Conservation (phyloP, 2,113 vertebrate species). For the Nyctibius bracteatus region DNA sequence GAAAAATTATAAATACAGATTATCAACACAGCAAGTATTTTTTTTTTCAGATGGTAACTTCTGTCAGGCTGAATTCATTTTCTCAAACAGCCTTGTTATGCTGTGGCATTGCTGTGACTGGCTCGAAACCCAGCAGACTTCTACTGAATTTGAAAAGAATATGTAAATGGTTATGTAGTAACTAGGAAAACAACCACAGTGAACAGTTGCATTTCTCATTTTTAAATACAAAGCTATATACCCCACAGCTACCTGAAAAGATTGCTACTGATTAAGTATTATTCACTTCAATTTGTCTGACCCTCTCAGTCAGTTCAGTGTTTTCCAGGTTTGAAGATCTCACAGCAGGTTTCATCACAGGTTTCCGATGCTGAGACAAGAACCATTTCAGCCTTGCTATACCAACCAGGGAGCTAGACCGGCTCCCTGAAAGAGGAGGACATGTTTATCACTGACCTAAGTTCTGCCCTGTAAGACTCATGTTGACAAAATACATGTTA, state of each 20-base stretch:
- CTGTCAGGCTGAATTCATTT: not conserved
- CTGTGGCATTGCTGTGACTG: not conserved
- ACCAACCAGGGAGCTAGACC: not conserved
- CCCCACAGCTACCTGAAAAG: not conserved
- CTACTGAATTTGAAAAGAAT: not conserved
- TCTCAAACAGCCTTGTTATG: not conserved
- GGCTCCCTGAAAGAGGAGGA: not conserved
- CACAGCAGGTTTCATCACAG: not conserved
- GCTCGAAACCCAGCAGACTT: not conserved
- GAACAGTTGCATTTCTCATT: not conserved
- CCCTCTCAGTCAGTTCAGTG: fast-evolving
- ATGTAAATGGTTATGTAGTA: not conserved
- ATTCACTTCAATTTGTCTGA: not conserved
- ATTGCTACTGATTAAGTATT: not conserved
- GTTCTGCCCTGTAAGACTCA: not conserved
- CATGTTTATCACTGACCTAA: not conserved
- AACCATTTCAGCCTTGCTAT: not conserved
- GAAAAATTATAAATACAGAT: not conserved
- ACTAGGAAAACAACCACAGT: not conserved
- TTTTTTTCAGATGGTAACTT: not conserved
- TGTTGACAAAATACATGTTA: not conserved
- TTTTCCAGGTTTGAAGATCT: not conserved
- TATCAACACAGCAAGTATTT: not conserved
- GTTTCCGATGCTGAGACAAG: not conserved
- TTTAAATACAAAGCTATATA: not conserved